phyloP scores from a whole-genome alignment of 2,888 invertebrate species.

The Acrobasis consociella region DNA sequence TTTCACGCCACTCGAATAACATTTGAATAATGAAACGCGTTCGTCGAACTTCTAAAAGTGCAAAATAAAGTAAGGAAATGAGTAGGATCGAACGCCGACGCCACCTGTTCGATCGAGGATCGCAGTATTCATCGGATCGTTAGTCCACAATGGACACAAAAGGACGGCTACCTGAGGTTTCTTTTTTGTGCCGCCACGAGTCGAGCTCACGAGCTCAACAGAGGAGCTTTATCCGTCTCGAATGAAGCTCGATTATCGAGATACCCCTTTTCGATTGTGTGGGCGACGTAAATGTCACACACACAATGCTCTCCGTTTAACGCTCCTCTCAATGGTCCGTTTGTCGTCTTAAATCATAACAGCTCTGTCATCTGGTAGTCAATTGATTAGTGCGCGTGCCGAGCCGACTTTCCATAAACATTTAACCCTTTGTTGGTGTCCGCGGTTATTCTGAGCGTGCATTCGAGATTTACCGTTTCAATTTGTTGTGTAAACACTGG shows the following conservation, averaged over 20 bases:
- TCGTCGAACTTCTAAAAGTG: slow-evolving; percentile 74
- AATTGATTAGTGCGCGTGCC: slow-evolving; percentile 50
- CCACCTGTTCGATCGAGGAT: slow-evolving; percentile 63
- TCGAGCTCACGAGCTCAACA: slow-evolving; percentile 22
- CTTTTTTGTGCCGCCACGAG: slow-evolving; percentile 35
- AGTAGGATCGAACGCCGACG: slow-evolving; percentile 46
- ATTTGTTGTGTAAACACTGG: slow-evolving; percentile 56
- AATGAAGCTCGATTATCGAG: slow-evolving; percentile 46
- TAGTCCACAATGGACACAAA: slow-evolving; percentile 67
- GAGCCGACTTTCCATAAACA: slow-evolving; percentile 63
- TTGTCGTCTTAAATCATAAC: slow-evolving; percentile 63
- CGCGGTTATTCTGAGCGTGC: slow-evolving; percentile 47
- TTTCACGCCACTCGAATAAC: slow-evolving; percentile 76
- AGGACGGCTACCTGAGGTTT: slow-evolving; percentile 64
- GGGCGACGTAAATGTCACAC: slow-evolving; percentile 60
- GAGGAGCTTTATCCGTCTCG: slow-evolving; percentile 45
- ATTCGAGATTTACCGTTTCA: slow-evolving; percentile 56
- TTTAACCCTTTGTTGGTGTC: slow-evolving; percentile 49
- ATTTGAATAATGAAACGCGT: slow-evolving; percentile 76
- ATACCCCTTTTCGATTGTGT: slow-evolving; percentile 64
- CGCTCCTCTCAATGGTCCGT: slow-evolving; percentile 47
- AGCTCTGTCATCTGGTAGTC: slow-evolving; percentile 54
- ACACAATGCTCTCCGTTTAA: slow-evolving; percentile 65
- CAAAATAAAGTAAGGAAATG: slow-evolving; percentile 55
- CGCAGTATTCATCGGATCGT: slow-evolving; percentile 64